phyloP scores from a whole-genome alignment of 2,888 invertebrate species.

The Morpho helenor region DNA sequence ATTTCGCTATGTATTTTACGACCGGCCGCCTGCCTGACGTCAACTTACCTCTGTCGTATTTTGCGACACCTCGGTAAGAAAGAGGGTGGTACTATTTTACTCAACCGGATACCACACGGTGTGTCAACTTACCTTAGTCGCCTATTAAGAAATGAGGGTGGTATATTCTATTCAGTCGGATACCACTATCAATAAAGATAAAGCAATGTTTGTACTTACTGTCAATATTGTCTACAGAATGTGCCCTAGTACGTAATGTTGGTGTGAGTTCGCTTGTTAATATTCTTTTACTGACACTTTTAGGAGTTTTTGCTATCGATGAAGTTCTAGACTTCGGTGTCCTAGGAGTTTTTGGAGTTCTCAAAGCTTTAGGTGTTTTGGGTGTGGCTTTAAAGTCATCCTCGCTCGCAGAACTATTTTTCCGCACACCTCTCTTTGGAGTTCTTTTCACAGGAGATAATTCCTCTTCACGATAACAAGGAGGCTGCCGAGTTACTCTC shows the following conservation, averaged over 20 bases:
- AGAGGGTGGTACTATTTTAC: no score
- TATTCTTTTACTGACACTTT: slow-evolving; percentile 50
- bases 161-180: no score
- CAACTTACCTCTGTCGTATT: no score
- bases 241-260: slow-evolving; percentile 50
- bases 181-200: no score
- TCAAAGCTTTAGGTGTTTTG: slow-evolving; percentile 32
- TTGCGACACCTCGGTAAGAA: no score
- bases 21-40: no score
- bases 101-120: no score
- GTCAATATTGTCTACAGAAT: slow-evolving; percentile 58
- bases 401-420: slow-evolving; percentile 44
- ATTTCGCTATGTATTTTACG: no score
- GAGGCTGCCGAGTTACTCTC: slow-evolving; percentile 40
- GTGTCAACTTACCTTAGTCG: no score
- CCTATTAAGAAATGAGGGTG: no score
- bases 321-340: slow-evolving; percentile 42
- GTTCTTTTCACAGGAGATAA: slow-evolving; percentile 51
- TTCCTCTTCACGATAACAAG: slow-evolving; percentile 53
- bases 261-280: slow-evolving; percentile 61
- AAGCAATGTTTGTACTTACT: slow-evolving; percentile 38
- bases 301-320: slow-evolving; percentile 44
- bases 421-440: slow-evolving; percentile 42
- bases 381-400: slow-evolving; percentile 52
- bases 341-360: slow-evolving; percentile 46